Evolutionary conservation across 2,797 vertebrate genomes (phyloP), one percentile per base, ranked within the genome.

Genomic region (Perdix hodgsoniae): DNA sequence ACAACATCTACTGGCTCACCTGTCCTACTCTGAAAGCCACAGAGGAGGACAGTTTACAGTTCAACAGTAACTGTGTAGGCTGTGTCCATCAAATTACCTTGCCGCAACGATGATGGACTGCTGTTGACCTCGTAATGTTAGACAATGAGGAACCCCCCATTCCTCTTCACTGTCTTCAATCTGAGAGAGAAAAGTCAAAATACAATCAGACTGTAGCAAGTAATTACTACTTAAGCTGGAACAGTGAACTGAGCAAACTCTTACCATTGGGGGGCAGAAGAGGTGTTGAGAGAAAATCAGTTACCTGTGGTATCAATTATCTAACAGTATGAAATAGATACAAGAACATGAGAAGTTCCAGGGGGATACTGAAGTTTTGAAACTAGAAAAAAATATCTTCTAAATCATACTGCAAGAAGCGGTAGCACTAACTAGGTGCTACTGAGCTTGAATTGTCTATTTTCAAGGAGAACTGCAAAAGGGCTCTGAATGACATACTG

Each of bases 131-230:
- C 98, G 98, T 75, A 99, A 95, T 0, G 99, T 99, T 91, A 99
- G 98, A 95, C 99, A 99, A 80, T 99, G 98, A 70, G 99, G 98
- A 84, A 99, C 99, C 0, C 99, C 99, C 99, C 99, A 99, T 96
- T 99, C 99, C 4, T 99, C 99, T 94, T 99, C 99, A 50, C 99
- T 99, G 95, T 98, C 98, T 98, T 99, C 98, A 88, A 99, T 98
- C 99, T 99, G 96, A 77, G 94, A 90, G 77, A 80, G 2, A 88
- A 92, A 90, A 95, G 42, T 22, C 79, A 88, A 86, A 33, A 91
- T 24, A 64, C 40, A 64, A 64, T 94, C 72, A 93, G 88, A 83
- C 4, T 83, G 70, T 40, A 81, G 63, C 29, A 85, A 85, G 19
- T 2, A 45, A 2, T 0, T 16, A n/a, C 44, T 83, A 69, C 15